These are phyloP conservation scores for Eubasilissa regina DNA, from an alignment of 1,140 invertebrate species.

Conservation along the genomic window DNA sequence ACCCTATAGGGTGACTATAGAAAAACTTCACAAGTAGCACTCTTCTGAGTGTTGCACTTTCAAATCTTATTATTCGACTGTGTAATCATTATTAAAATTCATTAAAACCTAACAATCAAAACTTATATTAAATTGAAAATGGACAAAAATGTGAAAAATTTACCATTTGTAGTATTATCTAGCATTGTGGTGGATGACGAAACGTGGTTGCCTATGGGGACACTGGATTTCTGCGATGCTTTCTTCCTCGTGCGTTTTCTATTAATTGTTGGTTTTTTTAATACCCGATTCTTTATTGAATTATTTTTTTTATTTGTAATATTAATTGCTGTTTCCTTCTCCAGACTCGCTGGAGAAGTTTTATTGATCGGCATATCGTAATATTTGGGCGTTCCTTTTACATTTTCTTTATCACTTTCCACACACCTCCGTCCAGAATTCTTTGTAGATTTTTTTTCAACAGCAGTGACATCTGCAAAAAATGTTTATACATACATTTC, in stretches of 20 bases:
- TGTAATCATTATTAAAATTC: no score
- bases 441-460: background rate
- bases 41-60: no score
- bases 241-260: slow-evolving; percentile 29
- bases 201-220: background rate
- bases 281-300: background rate
- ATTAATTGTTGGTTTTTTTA: slow-evolving; percentile 5
- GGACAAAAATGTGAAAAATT: background rate
- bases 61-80: no score
- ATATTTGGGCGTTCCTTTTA: background rate
- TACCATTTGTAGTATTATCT: slow-evolving; percentile 1
- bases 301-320: background rate
- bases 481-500: no score
- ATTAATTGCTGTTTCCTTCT: background rate
- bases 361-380: background rate
- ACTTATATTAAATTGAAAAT: background rate
- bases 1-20: no score
- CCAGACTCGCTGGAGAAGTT: background rate
- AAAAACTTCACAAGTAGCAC: no score
- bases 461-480: no score
- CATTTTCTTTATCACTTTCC: slow-evolving; percentile 33
- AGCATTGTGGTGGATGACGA: background rate
- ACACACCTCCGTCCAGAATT: background rate
- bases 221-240: background rate
- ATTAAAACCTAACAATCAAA: no score